phyloP scores from a whole-genome alignment of 2,888 invertebrate genomes.

The Pyrrhia umbra region DNA sequence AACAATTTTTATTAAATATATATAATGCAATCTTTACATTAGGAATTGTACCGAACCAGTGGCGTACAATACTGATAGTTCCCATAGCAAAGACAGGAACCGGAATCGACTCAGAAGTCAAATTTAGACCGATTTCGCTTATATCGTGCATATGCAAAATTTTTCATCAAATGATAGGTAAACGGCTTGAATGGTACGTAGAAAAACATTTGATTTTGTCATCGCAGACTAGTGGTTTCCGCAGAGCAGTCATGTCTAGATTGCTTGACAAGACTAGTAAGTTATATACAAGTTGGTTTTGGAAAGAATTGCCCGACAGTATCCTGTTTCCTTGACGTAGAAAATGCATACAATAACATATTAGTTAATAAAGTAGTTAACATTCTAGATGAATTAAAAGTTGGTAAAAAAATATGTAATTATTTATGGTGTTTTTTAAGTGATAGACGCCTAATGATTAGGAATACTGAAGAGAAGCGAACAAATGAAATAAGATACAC shows the following conservation, averaged over 20 bases:
- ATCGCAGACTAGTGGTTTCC: not conserved
- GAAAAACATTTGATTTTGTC: not conserved
- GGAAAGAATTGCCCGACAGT: not conserved
- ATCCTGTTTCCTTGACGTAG: not conserved
- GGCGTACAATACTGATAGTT: not conserved
- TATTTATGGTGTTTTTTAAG: conserved; percentile 53
- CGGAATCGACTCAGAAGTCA: too few relatives aligned
- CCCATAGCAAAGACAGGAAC: not conserved
- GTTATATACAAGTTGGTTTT: not conserved
- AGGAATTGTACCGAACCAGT: not conserved
- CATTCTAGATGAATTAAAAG: not conserved
- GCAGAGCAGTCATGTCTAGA: not conserved
- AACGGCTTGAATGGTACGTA: not conserved
- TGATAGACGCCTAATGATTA: conserved; percentile 27
- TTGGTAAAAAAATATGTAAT: conserved; percentile 43
- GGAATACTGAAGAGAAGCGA: not conserved
- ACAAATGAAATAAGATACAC: conserved; percentile 3
- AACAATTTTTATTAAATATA: not conserved
- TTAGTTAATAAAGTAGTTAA: not conserved
- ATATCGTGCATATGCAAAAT: not conserved
- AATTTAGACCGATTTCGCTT: not conserved
- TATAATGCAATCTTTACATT: conserved; percentile 1
- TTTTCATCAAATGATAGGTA: not conserved
- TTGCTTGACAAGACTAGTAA: not conserved
- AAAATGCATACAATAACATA: not conserved